Evolutionary conservation across 2,888 invertebrate species (phyloP).

Genomic region (Coelopa pilipes): DNA sequence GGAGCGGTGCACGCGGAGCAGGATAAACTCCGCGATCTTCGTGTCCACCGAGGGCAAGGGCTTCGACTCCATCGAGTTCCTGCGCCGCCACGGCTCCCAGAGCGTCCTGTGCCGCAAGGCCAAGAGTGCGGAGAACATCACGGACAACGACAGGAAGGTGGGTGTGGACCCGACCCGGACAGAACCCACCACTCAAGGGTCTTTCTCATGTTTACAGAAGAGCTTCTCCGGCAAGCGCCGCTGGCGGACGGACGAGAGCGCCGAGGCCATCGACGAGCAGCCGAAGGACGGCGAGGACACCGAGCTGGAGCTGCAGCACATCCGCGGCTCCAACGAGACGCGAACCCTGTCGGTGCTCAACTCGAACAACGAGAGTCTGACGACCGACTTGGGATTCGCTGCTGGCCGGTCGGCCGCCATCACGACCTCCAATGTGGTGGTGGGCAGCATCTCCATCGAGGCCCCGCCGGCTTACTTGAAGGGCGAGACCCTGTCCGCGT

Average conservation of each 20-base stretch:
- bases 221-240: constrained; percentile 62
- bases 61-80: constrained; percentile 83
- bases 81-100: constrained; percentile 82
- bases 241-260: constrained; percentile 31
- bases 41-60: constrained; percentile 80
- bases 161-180: constrained; percentile 35
- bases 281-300: constrained; percentile 46
- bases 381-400: constrained; percentile 40
- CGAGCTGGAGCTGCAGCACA: constrained; percentile 49
- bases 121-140: constrained; percentile 77
- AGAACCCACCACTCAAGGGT: not conserved
- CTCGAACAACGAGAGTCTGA: constrained; percentile 46
- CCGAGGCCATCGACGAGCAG: constrained; percentile 39
- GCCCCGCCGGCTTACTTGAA: constrained; percentile 63
- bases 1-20: constrained; percentile 74
- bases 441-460: constrained; percentile 65
- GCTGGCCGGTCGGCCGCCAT: constrained; percentile 57
- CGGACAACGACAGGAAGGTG: constrained; percentile 68
- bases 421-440: constrained; percentile 62
- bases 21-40: constrained; percentile 88
- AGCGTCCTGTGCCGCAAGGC: constrained; percentile 84
- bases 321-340: constrained; percentile 44
- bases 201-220: constrained; percentile 51
- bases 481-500: constrained; percentile 49
- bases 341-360: constrained; percentile 53